Evolutionary conservation across 2,797 vertebrate genomes (phyloP).

Genomic region (Chrosomus eos): DNA sequence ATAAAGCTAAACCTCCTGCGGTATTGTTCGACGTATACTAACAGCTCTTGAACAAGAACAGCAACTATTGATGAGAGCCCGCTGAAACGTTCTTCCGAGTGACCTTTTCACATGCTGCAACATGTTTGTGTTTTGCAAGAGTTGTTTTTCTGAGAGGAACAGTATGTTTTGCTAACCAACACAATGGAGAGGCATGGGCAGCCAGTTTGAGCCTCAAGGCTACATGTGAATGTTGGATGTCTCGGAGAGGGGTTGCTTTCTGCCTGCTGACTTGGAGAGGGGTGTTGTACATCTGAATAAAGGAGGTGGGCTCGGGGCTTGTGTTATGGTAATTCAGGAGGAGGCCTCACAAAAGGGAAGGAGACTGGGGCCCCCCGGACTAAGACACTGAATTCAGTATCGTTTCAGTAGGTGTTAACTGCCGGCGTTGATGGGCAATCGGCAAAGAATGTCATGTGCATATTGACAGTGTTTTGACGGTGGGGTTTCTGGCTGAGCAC

Average conservation of each 20-base stretch:
- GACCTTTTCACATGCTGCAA: conserved; percentile 35
- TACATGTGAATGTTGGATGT: conserved; percentile 32
- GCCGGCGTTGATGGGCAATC: conserved; percentile 43
- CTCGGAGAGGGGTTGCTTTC: conserved; percentile 12
- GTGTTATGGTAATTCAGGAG: conserved; percentile 58
- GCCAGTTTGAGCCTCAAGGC: conserved; percentile 13
- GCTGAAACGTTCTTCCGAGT: not conserved
- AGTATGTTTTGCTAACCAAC: conserved; percentile 20
- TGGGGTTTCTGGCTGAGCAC: conserved; percentile 32
- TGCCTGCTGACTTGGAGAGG: conserved; percentile 28
- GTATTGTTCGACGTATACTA: not conserved
- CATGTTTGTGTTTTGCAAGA: conserved; percentile 31
- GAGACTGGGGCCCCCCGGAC: conserved; percentile 40
- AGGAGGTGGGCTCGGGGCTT: conserved; percentile 44
- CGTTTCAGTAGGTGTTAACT: conserved; percentile 53
- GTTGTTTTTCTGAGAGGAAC: conserved; percentile 25
- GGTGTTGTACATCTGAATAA: conserved; percentile 46
- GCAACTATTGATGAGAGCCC: not conserved
- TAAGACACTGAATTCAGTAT: conserved; percentile 45
- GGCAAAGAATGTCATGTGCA: conserved; percentile 35
- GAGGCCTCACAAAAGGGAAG: conserved; percentile 46
- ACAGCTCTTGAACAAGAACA: not conserved
- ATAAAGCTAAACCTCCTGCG: conserved; percentile 8
- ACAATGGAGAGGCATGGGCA: conserved; percentile 27
- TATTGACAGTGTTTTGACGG: conserved; percentile 25